These are phyloP conservation scores for Prinia subflava DNA, from an alignment of 2,113 vertebrate species.

Conservation along the genomic window DNA sequence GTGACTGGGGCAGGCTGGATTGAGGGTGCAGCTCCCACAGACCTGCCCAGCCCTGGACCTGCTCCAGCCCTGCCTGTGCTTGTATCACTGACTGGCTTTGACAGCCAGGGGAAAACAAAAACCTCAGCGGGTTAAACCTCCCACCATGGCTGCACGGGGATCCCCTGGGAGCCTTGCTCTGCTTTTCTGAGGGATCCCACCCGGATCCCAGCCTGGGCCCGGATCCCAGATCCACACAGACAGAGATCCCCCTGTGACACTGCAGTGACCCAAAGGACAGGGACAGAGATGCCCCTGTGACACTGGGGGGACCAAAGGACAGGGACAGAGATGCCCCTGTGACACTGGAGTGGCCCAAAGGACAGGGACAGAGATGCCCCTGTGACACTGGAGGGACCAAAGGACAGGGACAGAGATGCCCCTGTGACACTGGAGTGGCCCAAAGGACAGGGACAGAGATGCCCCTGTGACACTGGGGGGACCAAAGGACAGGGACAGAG, in stretches of 20 bases:
- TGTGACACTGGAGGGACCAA: too few relatives aligned
- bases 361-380: too few relatives aligned
- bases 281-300: too few relatives aligned
- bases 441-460: too few relatives aligned
- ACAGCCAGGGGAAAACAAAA: accelerated
- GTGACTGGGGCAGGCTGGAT: neutral
- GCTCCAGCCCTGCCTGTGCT: neutral
- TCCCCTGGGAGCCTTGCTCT: neutral
- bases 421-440: too few relatives aligned
- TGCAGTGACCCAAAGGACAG: neutral
- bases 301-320: too few relatives aligned
- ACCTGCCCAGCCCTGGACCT: neutral
- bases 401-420: too few relatives aligned
- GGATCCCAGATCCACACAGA: neutral
- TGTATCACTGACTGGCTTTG: neutral
- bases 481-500: too few relatives aligned
- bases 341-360: too few relatives aligned
- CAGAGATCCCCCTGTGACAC: neutral
- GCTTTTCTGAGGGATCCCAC: accelerated
- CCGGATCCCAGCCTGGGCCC: accelerated
- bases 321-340: too few relatives aligned
- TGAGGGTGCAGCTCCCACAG: neutral
- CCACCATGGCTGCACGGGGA: neutral
- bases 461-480: too few relatives aligned
- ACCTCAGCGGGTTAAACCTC: neutral